Conservation (phyloP, 1,140 invertebrate genomes). For the Ips typographus region DNA sequence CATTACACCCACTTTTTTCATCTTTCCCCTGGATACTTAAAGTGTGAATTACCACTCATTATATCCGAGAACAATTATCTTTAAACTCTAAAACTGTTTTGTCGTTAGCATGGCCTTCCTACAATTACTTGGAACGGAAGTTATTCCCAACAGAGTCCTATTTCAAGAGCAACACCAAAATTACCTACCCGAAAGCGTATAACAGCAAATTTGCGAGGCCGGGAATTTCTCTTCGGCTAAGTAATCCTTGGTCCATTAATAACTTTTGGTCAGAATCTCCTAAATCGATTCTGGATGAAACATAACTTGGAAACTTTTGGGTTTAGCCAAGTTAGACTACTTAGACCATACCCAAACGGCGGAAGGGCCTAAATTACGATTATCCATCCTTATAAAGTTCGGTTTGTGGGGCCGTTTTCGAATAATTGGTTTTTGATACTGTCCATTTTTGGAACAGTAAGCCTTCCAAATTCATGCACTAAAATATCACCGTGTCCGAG, state of each 20-base stretch:
- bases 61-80: too few species aligned
- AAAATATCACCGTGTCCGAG: neutral
- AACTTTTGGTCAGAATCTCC: constrained; percentile 16
- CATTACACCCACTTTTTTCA: too few species aligned
- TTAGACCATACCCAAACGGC: neutral
- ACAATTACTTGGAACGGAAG: too few species aligned
- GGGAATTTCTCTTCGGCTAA: constrained; percentile 11
- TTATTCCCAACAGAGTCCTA: neutral
- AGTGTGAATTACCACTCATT: too few species aligned
- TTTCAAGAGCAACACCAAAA: constrained; percentile 9
- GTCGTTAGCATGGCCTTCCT: too few species aligned
- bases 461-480: neutral
- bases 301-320: constrained; percentile 12
- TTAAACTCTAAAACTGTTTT: too few species aligned
- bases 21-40: too few species aligned
- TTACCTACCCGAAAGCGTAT: constrained; percentile 7
- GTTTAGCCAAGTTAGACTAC: neutral
- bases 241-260: constrained; percentile 15
- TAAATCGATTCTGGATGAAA: constrained; percentile 18
- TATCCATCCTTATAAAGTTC: neutral
- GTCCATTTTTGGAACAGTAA: neutral
- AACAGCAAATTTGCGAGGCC: constrained; percentile 13
- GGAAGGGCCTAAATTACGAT: constrained; percentile 5
- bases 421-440: neutral
- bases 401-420: neutral